Conservation (phyloP, 2,888 invertebrate species). For the Lysandra coridon region DNA sequence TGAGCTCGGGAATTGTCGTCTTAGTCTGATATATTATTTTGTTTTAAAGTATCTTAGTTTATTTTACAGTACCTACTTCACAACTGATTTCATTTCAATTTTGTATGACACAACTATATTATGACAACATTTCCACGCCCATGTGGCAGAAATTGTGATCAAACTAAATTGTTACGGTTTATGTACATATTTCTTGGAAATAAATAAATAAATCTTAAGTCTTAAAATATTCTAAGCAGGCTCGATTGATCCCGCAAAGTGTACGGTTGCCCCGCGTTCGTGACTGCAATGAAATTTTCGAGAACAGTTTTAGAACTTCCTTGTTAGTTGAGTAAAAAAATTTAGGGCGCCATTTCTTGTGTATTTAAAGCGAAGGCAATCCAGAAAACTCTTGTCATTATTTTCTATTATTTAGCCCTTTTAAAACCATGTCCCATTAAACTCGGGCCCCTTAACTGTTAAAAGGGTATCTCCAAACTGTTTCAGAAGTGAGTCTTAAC, state of each 20-base stretch:
- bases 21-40: background rate
- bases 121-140: too few relatives aligned
- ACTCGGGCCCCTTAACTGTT: background rate
- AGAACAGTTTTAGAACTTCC: too few relatives aligned
- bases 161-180: too few relatives aligned
- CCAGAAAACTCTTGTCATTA: background rate
- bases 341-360: background rate
- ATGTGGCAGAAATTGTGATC: too few relatives aligned
- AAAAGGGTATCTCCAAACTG: constrained; percentile 3
- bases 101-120: too few relatives aligned
- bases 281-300: too few relatives aligned
- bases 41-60: background rate
- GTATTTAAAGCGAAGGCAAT: background rate
- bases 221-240: too few relatives aligned
- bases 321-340: background rate
- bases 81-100: too few relatives aligned
- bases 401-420: constrained; percentile 17
- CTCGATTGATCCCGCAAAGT: too few relatives aligned
- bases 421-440: constrained; percentile 21
- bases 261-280: too few relatives aligned
- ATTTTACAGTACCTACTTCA: background rate
- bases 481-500: background rate
- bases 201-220: too few relatives aligned
- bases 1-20: background rate
- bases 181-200: too few relatives aligned